Percentiles rank a stretch among this genome's conserved stretches.
Evolutionary conservation across 2,797 vertebrate genomes (phyloP).

Genomic region (Cryptoblepharus egeriae): DNA sequence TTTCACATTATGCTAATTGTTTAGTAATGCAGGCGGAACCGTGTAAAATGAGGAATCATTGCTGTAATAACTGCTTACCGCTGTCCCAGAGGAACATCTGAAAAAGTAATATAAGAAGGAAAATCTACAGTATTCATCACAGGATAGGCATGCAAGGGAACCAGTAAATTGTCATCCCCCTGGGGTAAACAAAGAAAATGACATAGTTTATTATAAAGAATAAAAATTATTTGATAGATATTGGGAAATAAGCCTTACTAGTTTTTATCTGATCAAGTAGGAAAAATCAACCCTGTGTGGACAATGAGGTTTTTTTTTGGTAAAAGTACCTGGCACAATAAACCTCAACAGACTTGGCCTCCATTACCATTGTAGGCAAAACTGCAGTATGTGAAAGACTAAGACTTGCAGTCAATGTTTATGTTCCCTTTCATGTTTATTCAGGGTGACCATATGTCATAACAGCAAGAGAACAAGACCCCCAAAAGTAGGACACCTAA

Average conservation of each 20-base stretch:
- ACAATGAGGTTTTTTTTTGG: neutral
- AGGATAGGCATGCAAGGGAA: constrained; percentile 93
- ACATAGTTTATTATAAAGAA: constrained; percentile 12
- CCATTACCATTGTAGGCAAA: neutral
- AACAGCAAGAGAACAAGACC: no score
- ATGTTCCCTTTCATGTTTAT: neutral
- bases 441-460: no score
- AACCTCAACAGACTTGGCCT: neutral
- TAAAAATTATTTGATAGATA: neutral
- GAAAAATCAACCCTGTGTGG: neutral
- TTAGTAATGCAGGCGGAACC: constrained; percentile 7
- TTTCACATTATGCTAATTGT: constrained; percentile 9
- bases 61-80: constrained; percentile 79
- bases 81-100: constrained; percentile 84
- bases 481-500: no score
- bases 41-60: constrained; percentile 8
- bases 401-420: neutral
- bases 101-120: constrained; percentile 86
- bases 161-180: constrained; percentile 86
- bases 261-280: neutral
- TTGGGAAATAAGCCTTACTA: neutral
- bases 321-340: neutral
- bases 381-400: neutral
- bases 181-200: constrained; percentile 40
- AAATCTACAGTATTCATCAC: constrained; percentile 85